Evolutionary conservation across 2,888 invertebrate species (phyloP).

Genomic region (Mactromeris polynyma): DNA sequence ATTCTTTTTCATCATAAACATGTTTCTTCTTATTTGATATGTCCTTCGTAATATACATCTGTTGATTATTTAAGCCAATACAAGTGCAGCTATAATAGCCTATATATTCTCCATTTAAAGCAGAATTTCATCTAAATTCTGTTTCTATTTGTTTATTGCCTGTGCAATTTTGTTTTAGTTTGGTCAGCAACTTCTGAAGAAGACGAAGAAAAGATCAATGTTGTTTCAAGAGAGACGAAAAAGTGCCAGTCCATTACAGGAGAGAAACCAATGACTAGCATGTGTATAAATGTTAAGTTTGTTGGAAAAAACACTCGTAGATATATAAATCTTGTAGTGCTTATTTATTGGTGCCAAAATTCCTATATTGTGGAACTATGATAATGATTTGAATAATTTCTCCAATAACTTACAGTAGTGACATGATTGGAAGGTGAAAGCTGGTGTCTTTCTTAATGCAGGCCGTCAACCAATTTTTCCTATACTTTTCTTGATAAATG

Average conservation of each 20-base stretch:
- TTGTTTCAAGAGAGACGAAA: constrained; percentile 72
- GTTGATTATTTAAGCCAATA: too few relatives aligned
- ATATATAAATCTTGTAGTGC: not conserved
- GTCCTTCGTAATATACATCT: too few relatives aligned
- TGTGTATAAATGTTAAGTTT: not conserved
- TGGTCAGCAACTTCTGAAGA: constrained; percentile 75
- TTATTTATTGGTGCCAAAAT: not conserved
- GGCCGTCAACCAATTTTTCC: too few relatives aligned
- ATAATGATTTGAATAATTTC: not conserved
- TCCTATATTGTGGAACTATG: not conserved
- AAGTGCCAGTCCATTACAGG: constrained; percentile 66
- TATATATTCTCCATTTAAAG: too few relatives aligned
- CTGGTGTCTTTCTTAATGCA: too few relatives aligned
- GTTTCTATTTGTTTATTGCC: not conserved
- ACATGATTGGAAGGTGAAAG: too few relatives aligned
- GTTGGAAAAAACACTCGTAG: not conserved
- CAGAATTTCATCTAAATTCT: not conserved
- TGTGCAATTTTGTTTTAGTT: constrained; percentile 65
- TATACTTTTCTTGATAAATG: too few relatives aligned
- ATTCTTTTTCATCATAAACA: too few relatives aligned
- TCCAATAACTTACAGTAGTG: not conserved
- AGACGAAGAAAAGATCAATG: constrained; percentile 73
- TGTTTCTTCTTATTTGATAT: too few relatives aligned
- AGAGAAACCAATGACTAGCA: constrained; percentile 61
- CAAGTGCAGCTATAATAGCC: too few relatives aligned